Base-by-base conservation (phyloP, 2,113 vertebrate species). In the Piaya cayana region DNA sequence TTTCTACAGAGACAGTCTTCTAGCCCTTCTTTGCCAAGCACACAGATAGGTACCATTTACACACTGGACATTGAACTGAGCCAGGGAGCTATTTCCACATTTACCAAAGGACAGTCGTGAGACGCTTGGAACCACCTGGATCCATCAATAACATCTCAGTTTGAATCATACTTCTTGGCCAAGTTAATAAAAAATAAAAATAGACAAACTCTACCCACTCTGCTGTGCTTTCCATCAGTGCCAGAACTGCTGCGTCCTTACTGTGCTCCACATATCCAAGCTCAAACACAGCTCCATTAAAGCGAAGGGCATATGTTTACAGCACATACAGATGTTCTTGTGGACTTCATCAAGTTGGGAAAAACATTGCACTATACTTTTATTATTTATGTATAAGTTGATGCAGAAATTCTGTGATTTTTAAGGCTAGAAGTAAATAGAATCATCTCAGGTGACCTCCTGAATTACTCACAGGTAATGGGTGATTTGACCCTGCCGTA, bases 321-420 rank as follows among this genome's bases (percentile, higher is more conserved):
- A 55, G 76, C 79, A 58, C 29, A 80, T 26, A 9, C 72, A 83
- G 64, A 22, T 32, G 37, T 69, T 49, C 45, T 26, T 3, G 21
- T 63, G 80, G 49, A 25, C 30, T 56, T 13, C 13, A 7, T 8
- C 2, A 11, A 56, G 43, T 5, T 10, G 21, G 36, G 21, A 50
- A 45, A 42, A 84, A 3, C 62, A 25, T 10, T 15, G 12, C 45
- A 9, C 19, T 23, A 6, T 30, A 30, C 43, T 63, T 71, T 56
- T 68, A 37, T 16, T 23, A 15, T 0, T 3, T 49, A 49, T 11
- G 19, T 9, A 2, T 5, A 19, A 36, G 15, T 5, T 26, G 53
- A 42, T 26, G 39, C 12, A 42, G 30, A 9, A 36, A 86, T 60
- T 62, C 27, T 39, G 39, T 34, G 30, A 49, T 49, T 85, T 90